These are phyloP conservation scores for Morpho deidamia DNA, from an alignment of 2,888 invertebrate species.

Conservation along the genomic window DNA sequence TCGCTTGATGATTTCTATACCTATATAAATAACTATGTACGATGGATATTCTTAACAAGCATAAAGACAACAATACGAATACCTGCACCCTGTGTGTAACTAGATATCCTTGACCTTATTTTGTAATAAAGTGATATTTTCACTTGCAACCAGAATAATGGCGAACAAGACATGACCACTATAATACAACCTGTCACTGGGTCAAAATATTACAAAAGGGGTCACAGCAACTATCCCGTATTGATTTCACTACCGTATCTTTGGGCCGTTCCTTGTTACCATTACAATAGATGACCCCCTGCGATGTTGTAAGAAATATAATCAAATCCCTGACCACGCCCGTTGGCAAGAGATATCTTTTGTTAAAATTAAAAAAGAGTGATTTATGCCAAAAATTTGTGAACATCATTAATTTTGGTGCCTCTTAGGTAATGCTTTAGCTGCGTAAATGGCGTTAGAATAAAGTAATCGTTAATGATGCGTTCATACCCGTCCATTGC, in stretches of 20 bases:
- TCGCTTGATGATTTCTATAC: no score
- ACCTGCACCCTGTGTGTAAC: constrained; percentile 18
- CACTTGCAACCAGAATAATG: constrained; percentile 23
- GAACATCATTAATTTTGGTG: not conserved
- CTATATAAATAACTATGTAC: no score
- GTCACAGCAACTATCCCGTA: constrained; percentile 34
- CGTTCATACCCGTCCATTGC: constrained; percentile 27
- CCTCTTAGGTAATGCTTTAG: no score
- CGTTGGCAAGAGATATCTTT: constrained; percentile 29
- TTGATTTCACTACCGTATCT: constrained; percentile 51
- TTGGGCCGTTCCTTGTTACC: constrained; percentile 39
- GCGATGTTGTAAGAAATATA: constrained; percentile 42
- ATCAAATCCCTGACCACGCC: constrained; percentile 45
- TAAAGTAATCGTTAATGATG: not conserved
- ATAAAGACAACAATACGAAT: constrained; percentile 3
- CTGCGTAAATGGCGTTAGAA: not conserved
- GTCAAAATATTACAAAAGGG: constrained; percentile 53
- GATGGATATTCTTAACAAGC: not conserved
- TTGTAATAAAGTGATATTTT: constrained; percentile 16
- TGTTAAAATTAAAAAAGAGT: constrained; percentile 35
- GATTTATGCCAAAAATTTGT: constrained; percentile 32
- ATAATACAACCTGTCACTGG: constrained; percentile 56
- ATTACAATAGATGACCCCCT: constrained; percentile 59
- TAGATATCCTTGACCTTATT: constrained; percentile 26
- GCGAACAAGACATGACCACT: constrained; percentile 36